Evolutionary conservation across 2,113 vertebrate genomes (phyloP).

Genomic region (Coracopsis vasa): DNA sequence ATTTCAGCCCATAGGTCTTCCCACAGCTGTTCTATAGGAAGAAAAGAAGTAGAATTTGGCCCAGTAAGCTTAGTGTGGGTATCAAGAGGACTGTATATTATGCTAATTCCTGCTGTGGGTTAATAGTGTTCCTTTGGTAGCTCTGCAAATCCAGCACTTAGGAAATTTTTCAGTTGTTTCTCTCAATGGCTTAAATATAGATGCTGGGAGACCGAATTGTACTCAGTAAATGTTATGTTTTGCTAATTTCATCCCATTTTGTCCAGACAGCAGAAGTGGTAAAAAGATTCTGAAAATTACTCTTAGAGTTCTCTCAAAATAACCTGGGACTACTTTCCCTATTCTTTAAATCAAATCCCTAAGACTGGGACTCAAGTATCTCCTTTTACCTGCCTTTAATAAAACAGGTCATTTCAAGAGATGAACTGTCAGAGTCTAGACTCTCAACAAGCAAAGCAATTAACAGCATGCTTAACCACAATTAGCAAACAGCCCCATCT

Average conservation of each 20-base stretch:
- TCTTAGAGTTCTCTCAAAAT: background rate
- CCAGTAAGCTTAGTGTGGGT: background rate
- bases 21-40: background rate
- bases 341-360: background rate
- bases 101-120: background rate
- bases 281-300: background rate
- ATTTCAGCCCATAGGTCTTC: background rate
- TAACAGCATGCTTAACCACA: background rate
- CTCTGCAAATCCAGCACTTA: background rate
- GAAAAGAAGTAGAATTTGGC: background rate
- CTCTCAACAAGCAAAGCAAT: background rate
- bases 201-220: background rate
- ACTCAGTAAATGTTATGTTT: background rate
- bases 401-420: background rate
- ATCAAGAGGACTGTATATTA: background rate
- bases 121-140: background rate
- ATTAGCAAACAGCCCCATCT: background rate
- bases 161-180: background rate
- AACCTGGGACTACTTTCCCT: background rate
- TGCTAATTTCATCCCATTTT: background rate
- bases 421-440: background rate
- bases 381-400: background rate
- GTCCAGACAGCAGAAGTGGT: background rate
- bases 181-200: background rate
- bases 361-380: background rate